A percentile compares a stretch with the other conserved stretches of the same genome.
These are phyloP conservation scores for Drosophila miranda DNA, from an alignment of 1,140 invertebrate genomes.

Conservation along the genomic window DNA sequence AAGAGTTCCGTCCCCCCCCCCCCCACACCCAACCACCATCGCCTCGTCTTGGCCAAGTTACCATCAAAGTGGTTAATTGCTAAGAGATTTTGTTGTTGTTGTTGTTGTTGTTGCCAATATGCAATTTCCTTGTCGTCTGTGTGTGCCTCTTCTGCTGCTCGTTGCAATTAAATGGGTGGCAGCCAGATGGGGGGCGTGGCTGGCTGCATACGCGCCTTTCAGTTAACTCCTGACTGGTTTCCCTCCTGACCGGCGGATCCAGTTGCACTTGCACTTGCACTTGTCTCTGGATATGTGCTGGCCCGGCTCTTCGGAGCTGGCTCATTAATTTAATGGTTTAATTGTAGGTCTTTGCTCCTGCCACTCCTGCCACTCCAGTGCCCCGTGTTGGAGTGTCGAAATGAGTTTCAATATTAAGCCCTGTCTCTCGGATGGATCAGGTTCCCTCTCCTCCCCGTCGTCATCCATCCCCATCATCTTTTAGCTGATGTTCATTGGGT, in stretches of 20 bases:
- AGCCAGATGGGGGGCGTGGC: conserved; percentile 63
- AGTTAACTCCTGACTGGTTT: conserved; percentile 46
- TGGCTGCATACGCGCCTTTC: conserved; percentile 67
- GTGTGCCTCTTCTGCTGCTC: conserved; percentile 15
- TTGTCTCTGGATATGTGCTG: conserved; percentile 28
- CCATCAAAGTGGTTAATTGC: conserved; percentile 70
- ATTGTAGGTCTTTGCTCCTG: conserved; percentile 53
- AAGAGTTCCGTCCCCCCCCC: conserved; percentile 15
- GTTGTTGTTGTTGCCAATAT: conserved; percentile 35
- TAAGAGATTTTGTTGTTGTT: conserved; percentile 31
- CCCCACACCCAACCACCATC: conserved; percentile 4
- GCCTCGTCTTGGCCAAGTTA: conserved; percentile 33
- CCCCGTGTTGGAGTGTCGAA: conserved; percentile 10
- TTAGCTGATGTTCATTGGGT: conserved; percentile 46
- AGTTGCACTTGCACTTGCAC: conserved; percentile 23
- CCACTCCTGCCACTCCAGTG: background rate
- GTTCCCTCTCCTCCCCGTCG: conserved; percentile 22
- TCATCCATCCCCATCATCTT: conserved; percentile 38
- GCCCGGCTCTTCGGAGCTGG: conserved; percentile 40
- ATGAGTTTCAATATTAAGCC: conserved; percentile 63
- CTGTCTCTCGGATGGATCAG: conserved; percentile 40
- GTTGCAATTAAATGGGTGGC: conserved; percentile 68
- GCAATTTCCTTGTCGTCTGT: conserved; percentile 63
- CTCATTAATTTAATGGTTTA: conserved; percentile 79
- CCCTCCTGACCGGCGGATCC: background rate